Conservation (phyloP, 37 sponge, comb jelly and placozoan species). For the Amphimedon queenslandica region DNA sequence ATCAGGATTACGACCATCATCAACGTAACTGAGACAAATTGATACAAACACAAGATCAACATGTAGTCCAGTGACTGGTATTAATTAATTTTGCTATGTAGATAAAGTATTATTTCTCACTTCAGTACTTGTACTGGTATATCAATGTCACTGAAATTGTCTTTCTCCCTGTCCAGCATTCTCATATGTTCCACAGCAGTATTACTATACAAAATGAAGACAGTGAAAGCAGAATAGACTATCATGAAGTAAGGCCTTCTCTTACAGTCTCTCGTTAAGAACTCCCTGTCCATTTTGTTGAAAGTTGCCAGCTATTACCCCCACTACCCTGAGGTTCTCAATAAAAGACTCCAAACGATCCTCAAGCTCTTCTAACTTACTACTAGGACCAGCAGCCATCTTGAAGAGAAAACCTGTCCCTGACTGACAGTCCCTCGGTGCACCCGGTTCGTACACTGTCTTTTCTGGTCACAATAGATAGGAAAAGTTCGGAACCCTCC, state of each 20-base stretch:
- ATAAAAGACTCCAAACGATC: constrained; percentile 59
- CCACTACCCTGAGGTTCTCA: constrained; percentile 68
- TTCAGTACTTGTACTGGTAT: constrained; percentile 64
- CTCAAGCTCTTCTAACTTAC: constrained; percentile 40
- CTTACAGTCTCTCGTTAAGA: constrained; percentile 68
- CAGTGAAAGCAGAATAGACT: neutral
- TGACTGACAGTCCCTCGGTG: no score
- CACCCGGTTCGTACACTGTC: no score
- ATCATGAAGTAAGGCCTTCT: neutral
- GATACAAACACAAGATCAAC: neutral
- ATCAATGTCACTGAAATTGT: constrained; percentile 47
- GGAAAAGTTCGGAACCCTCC: no score
- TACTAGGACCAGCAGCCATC: constrained; percentile 41
- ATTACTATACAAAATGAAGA: constrained; percentile 23
- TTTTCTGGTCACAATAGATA: no score
- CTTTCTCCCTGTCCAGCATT: constrained; percentile 38
- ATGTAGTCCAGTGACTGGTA: neutral
- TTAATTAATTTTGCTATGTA: no score
- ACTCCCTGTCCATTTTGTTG: constrained; percentile 58
- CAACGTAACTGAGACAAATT: constrained; percentile 54
- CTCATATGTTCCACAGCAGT: constrained; percentile 53
- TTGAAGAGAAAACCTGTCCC: neutral
- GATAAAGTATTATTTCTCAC: constrained; percentile 18
- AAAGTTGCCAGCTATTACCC: constrained; percentile 77
- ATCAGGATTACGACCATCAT: constrained; percentile 68